A percentile compares a stretch with the other conserved stretches of the same genome.
Conservation (phyloP, 1,140 invertebrate genomes). For the Lethrus apterus region DNA sequence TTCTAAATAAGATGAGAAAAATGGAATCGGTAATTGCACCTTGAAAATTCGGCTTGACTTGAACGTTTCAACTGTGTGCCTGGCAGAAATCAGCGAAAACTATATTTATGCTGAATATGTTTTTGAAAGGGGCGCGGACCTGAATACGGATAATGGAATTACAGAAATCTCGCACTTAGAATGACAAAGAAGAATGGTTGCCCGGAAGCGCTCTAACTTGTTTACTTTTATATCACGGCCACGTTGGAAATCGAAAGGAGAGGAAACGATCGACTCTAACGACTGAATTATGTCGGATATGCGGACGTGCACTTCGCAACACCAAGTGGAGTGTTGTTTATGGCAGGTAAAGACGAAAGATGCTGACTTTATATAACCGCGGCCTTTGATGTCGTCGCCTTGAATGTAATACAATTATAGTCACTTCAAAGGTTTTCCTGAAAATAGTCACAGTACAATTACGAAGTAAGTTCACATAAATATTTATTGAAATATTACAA, state of each 20-base stretch:
- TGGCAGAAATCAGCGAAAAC: slow-evolving; percentile 22
- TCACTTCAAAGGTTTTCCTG: too few relatives aligned
- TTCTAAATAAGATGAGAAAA: too few relatives aligned
- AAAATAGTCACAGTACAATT: too few relatives aligned
- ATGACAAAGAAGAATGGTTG: slow-evolving; percentile 29
- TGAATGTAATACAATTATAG: too few relatives aligned
- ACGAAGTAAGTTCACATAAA: slow-evolving; percentile 1
- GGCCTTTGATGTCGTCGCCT: too few relatives aligned
- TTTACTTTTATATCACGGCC: slow-evolving; percentile 26
- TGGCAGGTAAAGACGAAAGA: slow-evolving; percentile 14
- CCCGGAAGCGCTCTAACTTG: slow-evolving; percentile 25
- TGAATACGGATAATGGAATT: slow-evolving; percentile 32
- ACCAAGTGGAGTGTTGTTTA: slow-evolving; percentile 19
- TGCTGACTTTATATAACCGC: slow-evolving; percentile 18
- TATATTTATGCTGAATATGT: slow-evolving; percentile 31
- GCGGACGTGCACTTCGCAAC: slow-evolving; percentile 1
- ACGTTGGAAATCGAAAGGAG: slow-evolving; percentile 6
- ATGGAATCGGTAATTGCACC: slow-evolving; percentile 32
- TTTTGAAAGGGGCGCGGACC: slow-evolving; percentile 24
- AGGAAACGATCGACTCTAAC: too few relatives aligned
- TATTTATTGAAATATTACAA: not conserved
- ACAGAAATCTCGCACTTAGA: slow-evolving; percentile 27
- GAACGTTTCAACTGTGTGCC: slow-evolving; percentile 20
- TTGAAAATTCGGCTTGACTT: slow-evolving; percentile 32
- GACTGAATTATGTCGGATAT: not conserved